Base-by-base conservation (phyloP, 2,113 vertebrate species). In the Callipepla californica region DNA sequence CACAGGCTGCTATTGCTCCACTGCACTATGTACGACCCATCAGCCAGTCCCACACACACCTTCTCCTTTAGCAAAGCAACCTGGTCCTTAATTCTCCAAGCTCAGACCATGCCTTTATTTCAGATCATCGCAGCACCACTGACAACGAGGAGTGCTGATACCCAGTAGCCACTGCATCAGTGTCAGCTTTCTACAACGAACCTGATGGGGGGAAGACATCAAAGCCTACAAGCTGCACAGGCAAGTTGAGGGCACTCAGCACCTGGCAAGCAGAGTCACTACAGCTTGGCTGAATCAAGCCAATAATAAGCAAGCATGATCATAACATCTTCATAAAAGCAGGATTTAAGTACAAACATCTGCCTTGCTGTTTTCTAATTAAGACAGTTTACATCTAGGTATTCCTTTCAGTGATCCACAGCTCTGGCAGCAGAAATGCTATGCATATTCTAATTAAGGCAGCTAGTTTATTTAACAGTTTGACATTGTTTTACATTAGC, bases 401-500 rank as follows among this genome's bases (percentile, higher is more conserved):
- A 92, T 77, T 96, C 1, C 0, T 94, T 93, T 92, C 89, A 13
- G 28, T 78, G 82, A 79, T 69, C 61, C 82, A 65, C 2, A 0
- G 30, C 70, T 91, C 86, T 17, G 9, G 78, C 94, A 96, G 76
- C 83, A 94, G 88, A 89, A 93, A 87, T 80, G 86, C 90, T 77
- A 73, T 61, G 73, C 5, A 0, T 65, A 87, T 88, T 90, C 92
- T 95, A 95, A 96, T 95, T 91, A 93, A 80, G 11, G 96, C 87
- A 90, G 90, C 63, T 32, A 92, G 93, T 93, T 95, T 92, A 93
- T 90, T 97, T 89, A 93, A 95, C 67, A 2, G 44, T 82, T 93
- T 92, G 95, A 96, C 78, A 85, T 47, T 95, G 90, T 96, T 92
- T 96, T 80, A 94, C 90, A 81, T 93, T 63, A 92, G 92, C 76